Evolutionary conservation across 2,888 invertebrate genomes (phyloP), one percentile per base, ranked within the genome.

Genomic region (Anaspis maculata): DNA sequence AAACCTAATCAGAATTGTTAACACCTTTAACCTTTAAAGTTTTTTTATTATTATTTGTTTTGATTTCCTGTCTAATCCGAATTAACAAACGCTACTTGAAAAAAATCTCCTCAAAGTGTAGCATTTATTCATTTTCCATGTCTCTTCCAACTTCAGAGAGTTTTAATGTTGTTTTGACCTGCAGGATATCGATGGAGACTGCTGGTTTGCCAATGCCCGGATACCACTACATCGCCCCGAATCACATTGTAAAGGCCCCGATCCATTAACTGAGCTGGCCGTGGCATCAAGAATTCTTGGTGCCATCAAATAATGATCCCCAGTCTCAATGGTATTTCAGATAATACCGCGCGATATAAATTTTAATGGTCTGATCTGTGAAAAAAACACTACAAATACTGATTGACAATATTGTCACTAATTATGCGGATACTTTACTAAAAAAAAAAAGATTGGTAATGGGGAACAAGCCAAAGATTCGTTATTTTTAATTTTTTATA

Each of bases 121-220:
- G n/a, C n/a, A n/a, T n/a, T n/a, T n/a, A n/a, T n/a, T n/a, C n/a
- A n/a, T n/a, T n/a, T n/a, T n/a, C n/a, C n/a, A n/a, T n/a, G n/a
- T n/a, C n/a, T n/a, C n/a, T n/a, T n/a, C n/a, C n/a, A n/a, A n/a
- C n/a, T n/a, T n/a, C n/a, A n/a, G n/a, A n/a, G n/a, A n/a, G n/a
- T n/a, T n/a, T n/a, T n/a, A n/a, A n/a, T n/a, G n/a, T n/a, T n/a
- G n/a, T n/a, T n/a, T n/a, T n/a, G n/a, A n/a, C n/a, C n/a, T n/a
- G 14, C 46, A 91, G 91, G 79, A 89, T 91, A 84, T 86, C 89
- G 41, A 87, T 90, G 87, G 90, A 91, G 75, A 90, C 90, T 35
- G 87, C 90, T 53, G 88, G 89, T 44, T 76, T 90, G 71, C 87
- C 88, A 58, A 80, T 89, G 73, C 84, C 86, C 43, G 86, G 88